Evolutionary conservation across 2,888 invertebrate genomes (phyloP).

Genomic region (Empis livida): DNA sequence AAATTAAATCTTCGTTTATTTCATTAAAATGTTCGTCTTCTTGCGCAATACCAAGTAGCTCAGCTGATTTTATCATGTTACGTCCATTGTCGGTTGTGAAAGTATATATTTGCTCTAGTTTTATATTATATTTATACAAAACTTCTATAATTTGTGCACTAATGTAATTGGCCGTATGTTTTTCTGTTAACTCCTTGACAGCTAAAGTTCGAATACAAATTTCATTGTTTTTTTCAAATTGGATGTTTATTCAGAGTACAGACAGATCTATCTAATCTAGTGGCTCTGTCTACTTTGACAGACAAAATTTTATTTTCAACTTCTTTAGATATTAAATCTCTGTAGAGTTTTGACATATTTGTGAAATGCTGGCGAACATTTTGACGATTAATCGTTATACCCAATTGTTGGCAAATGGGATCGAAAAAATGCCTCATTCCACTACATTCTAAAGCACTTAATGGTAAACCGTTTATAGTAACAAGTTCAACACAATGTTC

Average conservation of each 20-base stretch:
- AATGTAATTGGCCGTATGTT: background rate
- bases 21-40: conserved; percentile 1
- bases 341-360: background rate
- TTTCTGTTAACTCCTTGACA: background rate
- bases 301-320: background rate
- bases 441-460: background rate
- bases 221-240: conserved; percentile 1
- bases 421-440: background rate
- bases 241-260: conserved; percentile 1
- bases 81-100: background rate
- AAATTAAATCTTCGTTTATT: conserved; percentile 1
- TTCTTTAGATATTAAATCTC: background rate
- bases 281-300: conserved; percentile 1
- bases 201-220: background rate
- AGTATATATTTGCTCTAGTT: background rate
- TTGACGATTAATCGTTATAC: background rate
- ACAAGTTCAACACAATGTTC: background rate
- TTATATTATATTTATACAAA: background rate
- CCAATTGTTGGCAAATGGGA: background rate
- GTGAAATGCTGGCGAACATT: background rate
- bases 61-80: background rate
- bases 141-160: background rate
- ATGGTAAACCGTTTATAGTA: background rate
- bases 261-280: conserved; percentile 4
- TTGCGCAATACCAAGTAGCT: conserved; percentile 1